These are phyloP conservation scores for Bombus polaris DNA, from an alignment of 1,140 invertebrate species.

Conservation along the genomic window DNA sequence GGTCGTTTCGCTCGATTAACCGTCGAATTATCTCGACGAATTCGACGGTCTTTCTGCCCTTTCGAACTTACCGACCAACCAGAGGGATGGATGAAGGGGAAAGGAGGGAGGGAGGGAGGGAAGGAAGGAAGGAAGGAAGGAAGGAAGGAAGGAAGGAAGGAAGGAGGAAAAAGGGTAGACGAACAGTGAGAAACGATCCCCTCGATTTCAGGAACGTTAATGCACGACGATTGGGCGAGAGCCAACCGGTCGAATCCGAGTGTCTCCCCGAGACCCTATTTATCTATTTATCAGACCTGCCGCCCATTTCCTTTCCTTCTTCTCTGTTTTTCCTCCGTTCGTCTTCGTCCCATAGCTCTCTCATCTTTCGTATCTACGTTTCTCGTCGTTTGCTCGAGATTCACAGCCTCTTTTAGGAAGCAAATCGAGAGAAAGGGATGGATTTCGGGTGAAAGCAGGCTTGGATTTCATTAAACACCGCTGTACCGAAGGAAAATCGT, in stretches of 20 bases:
- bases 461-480: conserved; percentile 40
- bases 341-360: not conserved
- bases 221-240: conserved; percentile 51
- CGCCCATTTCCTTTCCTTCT: conserved; percentile 11
- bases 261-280: conserved; percentile 53
- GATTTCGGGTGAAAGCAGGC: not conserved
- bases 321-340: not conserved
- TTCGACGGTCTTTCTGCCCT: conserved; percentile 46
- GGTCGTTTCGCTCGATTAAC: conserved; percentile 62
- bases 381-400: not conserved
- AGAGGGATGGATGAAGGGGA: not conserved
- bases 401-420: too few species aligned
- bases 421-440: not conserved
- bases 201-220: conserved; percentile 54
- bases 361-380: not conserved
- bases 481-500: conserved; percentile 21
- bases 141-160: not conserved
- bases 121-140: not conserved
- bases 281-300: conserved; percentile 64
- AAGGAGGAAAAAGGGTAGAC: not conserved
- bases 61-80: not conserved
- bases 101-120: not conserved
- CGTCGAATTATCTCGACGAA: conserved; percentile 64
- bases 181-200: conserved; percentile 47
- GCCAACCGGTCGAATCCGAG: conserved; percentile 41